Evolutionary conservation across 2,888 invertebrate genomes (phyloP), one percentile per base, ranked within the genome.

Genomic region (Bedellia somnulentella): DNA sequence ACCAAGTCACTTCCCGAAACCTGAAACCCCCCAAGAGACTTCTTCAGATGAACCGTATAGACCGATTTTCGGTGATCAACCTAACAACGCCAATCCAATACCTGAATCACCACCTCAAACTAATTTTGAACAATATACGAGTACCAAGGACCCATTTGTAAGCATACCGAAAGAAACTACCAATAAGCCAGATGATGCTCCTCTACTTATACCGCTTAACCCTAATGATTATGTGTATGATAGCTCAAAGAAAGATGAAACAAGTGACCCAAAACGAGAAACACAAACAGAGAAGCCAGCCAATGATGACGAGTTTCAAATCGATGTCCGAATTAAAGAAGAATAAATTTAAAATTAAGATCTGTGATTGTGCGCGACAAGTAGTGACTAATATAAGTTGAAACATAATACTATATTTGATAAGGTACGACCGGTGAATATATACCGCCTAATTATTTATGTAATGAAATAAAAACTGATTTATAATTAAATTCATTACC

Each of bases 201-300:
- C 52, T 13, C 67, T 71, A 5, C 40, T 59, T 3, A 47, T 73
- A 12, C 64, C 70, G 12, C 51, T 73, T 2, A 47, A 49, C 17
- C 53, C 60, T 3, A 55, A 58, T 28, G 49, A 57, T 26, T 57
- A 55, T 29, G 36, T 44, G 1, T 61, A 63, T 33, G 50, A 46
- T 3, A 57, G 52, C 24, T 57, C 57, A 30, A 57, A 56, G 39
- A 52, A 50, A 18, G 50, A 55, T 27, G 46, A n/a, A n/a, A n/a
- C 52, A 13, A 56, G 48, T 31, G 56, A 52, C 10, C 71, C 70
- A 3, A 70, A 71, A 45, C 46, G 62, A 35, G 62, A 70, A 26
- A 52, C 56, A 0, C 46, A 43, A 31, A 46, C 45, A 14, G 51
- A 52, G 18, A 41, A 44, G 4, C 45, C 47, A 26, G 40, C 47